Conservation (phyloP, 2,888 invertebrate species). For the Megastigmus dorsalis region DNA sequence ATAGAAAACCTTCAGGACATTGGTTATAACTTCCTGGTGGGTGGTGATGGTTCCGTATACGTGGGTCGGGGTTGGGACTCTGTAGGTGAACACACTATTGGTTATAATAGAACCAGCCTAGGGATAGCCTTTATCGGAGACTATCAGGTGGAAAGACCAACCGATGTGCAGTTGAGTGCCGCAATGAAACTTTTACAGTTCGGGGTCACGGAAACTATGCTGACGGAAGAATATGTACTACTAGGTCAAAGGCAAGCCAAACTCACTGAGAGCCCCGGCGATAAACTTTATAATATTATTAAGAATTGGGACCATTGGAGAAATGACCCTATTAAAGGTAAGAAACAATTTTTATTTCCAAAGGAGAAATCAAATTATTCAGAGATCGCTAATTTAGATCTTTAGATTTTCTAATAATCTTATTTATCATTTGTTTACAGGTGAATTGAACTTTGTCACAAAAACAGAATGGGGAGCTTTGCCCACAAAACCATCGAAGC, state of each 20-base stretch:
- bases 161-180: constrained; percentile 75
- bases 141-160: not conserved
- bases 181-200: constrained; percentile 79
- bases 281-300: constrained; percentile 79
- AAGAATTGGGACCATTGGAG: constrained; percentile 82
- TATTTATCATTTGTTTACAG: too few species aligned
- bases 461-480: too few species aligned
- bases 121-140: constrained; percentile 37
- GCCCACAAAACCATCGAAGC: too few species aligned
- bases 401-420: too few species aligned
- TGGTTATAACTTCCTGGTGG: constrained; percentile 84
- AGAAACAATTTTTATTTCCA: too few species aligned
- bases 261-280: constrained; percentile 81
- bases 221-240: constrained; percentile 80
- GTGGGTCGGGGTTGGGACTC: constrained; percentile 85
- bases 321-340: too few species aligned
- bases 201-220: constrained; percentile 79
- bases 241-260: constrained; percentile 82
- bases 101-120: constrained; percentile 77
- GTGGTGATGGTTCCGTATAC: constrained; percentile 85
- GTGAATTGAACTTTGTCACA: too few species aligned
- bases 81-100: constrained; percentile 82
- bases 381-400: too few species aligned
- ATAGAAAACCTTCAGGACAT: constrained; percentile 32
- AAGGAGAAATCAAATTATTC: too few species aligned